A percentile compares a stretch with the other conserved stretches of the same genome.
These are phyloP conservation scores for Bombus haemorrhoidalis DNA, from an alignment of 1,140 invertebrate species.

Conservation along the genomic window DNA sequence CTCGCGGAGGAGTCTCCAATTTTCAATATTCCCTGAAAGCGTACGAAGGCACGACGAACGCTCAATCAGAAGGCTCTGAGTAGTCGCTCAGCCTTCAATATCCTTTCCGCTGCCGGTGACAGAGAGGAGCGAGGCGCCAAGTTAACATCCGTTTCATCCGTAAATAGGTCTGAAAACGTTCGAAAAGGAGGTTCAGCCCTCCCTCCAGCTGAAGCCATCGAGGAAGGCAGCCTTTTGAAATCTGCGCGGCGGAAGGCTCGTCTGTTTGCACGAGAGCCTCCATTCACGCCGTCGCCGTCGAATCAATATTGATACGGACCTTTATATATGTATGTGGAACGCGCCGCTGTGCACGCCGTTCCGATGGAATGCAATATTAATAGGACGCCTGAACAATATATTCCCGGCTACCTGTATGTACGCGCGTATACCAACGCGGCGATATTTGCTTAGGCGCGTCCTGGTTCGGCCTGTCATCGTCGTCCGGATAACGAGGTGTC, in stretches of 20 bases:
- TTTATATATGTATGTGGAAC: slow-evolving; percentile 39
- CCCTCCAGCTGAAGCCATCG: neutral
- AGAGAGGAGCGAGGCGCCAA: slow-evolving; percentile 16
- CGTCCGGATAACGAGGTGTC: slow-evolving; percentile 39
- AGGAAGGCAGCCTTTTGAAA: slow-evolving; percentile 53
- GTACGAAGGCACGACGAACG: neutral
- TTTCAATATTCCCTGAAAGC: slow-evolving; percentile 31
- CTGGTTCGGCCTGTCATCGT: slow-evolving; percentile 15
- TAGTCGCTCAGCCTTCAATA: slow-evolving; percentile 21
- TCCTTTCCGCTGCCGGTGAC: slow-evolving; percentile 31
- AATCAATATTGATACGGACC: slow-evolving; percentile 71
- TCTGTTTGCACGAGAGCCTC: slow-evolving; percentile 59
- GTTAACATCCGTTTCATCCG: slow-evolving; percentile 60
- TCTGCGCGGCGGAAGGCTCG: slow-evolving; percentile 47
- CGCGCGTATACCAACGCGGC: neutral
- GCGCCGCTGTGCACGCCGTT: slow-evolving; percentile 15
- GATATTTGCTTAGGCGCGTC: slow-evolving; percentile 30
- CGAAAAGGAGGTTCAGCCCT: slow-evolving; percentile 1
- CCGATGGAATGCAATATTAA: slow-evolving; percentile 57
- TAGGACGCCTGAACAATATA: slow-evolving; percentile 51
- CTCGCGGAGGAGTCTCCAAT: neutral
- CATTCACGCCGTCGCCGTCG: slow-evolving; percentile 59
- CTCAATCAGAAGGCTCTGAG: slow-evolving; percentile 23
- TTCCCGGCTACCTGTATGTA: neutral
- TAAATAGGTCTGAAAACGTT: slow-evolving; percentile 55